Evolutionary conservation across 2,113 vertebrate genomes (phyloP).

Genomic region (Anhinga rufa): DNA sequence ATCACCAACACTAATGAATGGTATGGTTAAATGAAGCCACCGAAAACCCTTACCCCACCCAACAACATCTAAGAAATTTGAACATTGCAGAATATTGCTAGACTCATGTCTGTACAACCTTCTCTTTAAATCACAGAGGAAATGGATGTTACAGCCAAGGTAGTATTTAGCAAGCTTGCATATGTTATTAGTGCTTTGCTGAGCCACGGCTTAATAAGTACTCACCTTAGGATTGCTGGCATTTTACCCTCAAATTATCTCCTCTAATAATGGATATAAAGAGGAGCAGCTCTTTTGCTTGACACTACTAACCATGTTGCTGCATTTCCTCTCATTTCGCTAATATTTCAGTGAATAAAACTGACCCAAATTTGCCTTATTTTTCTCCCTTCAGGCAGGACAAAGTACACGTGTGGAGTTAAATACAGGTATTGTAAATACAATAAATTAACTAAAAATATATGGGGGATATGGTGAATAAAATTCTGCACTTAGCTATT

Average conservation of each 20-base stretch:
- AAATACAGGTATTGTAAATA: neutral
- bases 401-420: neutral
- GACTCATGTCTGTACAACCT: neutral
- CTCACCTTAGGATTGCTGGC: neutral
- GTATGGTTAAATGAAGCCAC: neutral
- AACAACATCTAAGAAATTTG: neutral
- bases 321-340: neutral
- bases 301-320: neutral
- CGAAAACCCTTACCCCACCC: neutral
- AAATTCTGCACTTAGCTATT: neutral
- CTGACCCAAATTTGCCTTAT: neutral
- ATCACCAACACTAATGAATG: neutral
- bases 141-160: neutral
- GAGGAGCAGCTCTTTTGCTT: neutral
- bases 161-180: neutral
- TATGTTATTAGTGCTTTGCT: neutral
- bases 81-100: neutral
- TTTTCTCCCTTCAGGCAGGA: neutral
- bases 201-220: neutral
- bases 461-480: neutral
- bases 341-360: neutral
- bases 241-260: conserved; percentile 7
- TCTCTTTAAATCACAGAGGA: neutral
- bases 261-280: neutral
- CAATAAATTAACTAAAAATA: neutral